Evolutionary conservation across 2,113 vertebrate species (phyloP), one percentile per base, ranked within the genome.

Genomic region (Eudyptes chrysolophus): DNA sequence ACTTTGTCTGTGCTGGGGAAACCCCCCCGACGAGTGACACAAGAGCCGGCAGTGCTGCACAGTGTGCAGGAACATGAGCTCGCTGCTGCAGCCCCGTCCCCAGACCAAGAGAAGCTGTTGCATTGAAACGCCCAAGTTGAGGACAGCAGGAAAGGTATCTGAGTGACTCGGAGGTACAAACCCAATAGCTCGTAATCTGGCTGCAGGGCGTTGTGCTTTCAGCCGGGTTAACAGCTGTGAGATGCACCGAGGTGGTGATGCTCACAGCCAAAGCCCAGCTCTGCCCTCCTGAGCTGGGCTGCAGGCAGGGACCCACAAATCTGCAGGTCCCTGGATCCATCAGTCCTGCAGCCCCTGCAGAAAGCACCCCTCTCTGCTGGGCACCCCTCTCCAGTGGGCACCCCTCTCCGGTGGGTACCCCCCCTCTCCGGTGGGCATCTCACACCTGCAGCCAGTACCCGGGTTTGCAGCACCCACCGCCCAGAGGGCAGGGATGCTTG

Each of bases 1-100:
- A 36, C n/a, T 36, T 13, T 30, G 16, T n/a, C 27, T 18, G 22
- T 11, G 8, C 54, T 38, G 49, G 30, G 13, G 46, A 34, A 48
- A 11, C 8, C 11, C 14, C 22, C 19, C 19, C 1, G 4, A 7
- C 0, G 2, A 44, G 30, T 8, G 19, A 44, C 65, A 38, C 0
- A 0, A 22, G n/a, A 29, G 10, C 20, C 1, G 1, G 19, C 38
- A 15, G 26, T 1, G 11, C 13, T 16, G 18, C 2, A 6, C 36
- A 25, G 62, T 2, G 2, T 18, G 32, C 22, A 9, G 60, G 71
- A 92, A 13, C 32, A 13, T 1, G 18, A 9, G 42, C 13, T 46
- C 11, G 2, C n/a, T 18, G 6, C 12, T 58, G 69, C 12, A 16
- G 15, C 65, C 22, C n/a, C 1, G 0, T 81, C 18, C 29, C 19